phyloP scores from a whole-genome alignment of 2,888 invertebrate genomes.

The Caenorhabditis doughertyi region DNA sequence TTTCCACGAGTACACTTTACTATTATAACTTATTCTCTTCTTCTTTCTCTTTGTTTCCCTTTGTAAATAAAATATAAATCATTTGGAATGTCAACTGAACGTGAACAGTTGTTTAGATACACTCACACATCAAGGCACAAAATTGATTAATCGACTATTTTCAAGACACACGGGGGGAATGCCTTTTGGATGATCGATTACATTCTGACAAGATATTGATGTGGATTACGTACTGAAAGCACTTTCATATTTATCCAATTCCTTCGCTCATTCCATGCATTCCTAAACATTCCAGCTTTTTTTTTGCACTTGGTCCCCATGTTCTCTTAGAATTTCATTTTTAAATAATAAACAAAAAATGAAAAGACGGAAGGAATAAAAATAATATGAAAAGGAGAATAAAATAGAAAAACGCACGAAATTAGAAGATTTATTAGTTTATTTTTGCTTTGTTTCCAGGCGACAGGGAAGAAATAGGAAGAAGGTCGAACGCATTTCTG shows the following conservation, averaged over 20 bases:
- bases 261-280: slow-evolving; percentile 15
- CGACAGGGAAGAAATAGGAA: neutral
- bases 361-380: neutral
- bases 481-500: too few species aligned
- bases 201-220: slow-evolving; percentile 16
- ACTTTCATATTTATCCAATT: slow-evolving; percentile 25
- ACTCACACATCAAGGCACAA: slow-evolving; percentile 13
- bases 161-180: neutral
- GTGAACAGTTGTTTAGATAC: slow-evolving; percentile 49
- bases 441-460: slow-evolving; percentile 24
- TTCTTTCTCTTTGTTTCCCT: slow-evolving; percentile 15
- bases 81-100: slow-evolving; percentile 28
- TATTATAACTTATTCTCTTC: slow-evolving; percentile 20
- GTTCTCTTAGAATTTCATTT: neutral
- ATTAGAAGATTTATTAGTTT: slow-evolving; percentile 1
- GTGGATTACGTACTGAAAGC: slow-evolving; percentile 31
- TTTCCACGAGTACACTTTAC: slow-evolving; percentile 29
- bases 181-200: slow-evolving; percentile 30
- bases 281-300: neutral
- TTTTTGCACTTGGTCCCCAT: neutral
- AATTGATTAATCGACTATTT: slow-evolving; percentile 39
- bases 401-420: neutral
- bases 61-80: slow-evolving; percentile 53
- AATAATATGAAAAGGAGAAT: neutral
- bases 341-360: neutral